Base-by-base conservation (phyloP, 2,888 invertebrate genomes). In the Mesoligia furuncula region DNA sequence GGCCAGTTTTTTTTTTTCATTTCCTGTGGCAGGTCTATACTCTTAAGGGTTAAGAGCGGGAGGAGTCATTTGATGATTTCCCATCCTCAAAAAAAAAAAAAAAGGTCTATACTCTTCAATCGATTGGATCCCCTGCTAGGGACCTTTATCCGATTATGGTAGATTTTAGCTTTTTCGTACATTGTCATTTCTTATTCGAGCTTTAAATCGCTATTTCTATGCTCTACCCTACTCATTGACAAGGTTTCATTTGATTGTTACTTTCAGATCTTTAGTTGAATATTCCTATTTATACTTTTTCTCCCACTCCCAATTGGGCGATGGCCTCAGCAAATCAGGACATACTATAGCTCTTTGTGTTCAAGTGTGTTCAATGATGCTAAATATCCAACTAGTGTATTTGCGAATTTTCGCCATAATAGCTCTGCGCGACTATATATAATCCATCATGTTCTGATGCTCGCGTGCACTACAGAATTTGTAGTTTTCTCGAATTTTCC, bases 391-490 rank as follows among this genome's bases (percentile, higher is more conserved):
- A 83, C 5, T 57, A 51, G 15, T 61, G 31, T 72, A 39, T 80
- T 79, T 54, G 68, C n/a, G 27, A 73, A 57, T 70, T 64, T 54
- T 71, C 15, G 31, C 59, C 24, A 64, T 54, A 24, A 59, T 57
- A 36, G 13, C 39, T 69, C 54, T 77, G 62, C 74, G 61, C 36
- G 72, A 66, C 77, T 48, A 70, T 17, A 64, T 59, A 27, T 24
- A 39, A 62, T 84, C 13, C 24, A 85, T 84, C 74, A 75, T 73
- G 45, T 75, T 69, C 66, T 61, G 27, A 62, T 57, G 64, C 61
- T 84, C n/a, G 84, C 84, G 79, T 84, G 84, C 75, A 45, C 42
- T 59, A 51, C 61, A 79, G 70, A 74, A 77, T 68, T 61, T 67
- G 66, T 75, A 64, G 71, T 66, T 75, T 82, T 85, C 85, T 79